Conservation (phyloP, 2,888 invertebrate genomes). For the Pedicia rivosa region DNA sequence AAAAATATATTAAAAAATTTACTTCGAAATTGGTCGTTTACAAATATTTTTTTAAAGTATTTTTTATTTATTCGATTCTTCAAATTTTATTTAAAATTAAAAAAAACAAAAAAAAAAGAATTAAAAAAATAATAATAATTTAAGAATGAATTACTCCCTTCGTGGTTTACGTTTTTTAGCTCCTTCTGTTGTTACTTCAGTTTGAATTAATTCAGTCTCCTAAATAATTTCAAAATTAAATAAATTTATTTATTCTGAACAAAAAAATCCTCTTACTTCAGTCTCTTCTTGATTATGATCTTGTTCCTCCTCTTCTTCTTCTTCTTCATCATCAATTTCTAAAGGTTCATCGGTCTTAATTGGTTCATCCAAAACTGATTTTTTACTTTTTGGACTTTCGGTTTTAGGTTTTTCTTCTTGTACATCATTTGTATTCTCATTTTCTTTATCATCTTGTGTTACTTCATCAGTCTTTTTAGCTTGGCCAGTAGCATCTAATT, state of each 20-base stretch:
- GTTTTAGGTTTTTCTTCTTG: conserved; percentile 11
- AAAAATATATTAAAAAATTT: too few species aligned
- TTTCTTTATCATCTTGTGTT: conserved; percentile 36
- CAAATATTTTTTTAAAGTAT: too few species aligned
- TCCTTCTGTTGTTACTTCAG: conserved; percentile 7
- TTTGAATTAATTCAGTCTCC: conserved; percentile 1
- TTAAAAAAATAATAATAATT: too few species aligned
- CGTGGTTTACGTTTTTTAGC: conserved; percentile 13
- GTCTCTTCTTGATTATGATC: conserved; percentile 1
- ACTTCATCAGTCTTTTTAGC: conserved; percentile 58
- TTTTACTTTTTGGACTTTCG: conserved; percentile 25
- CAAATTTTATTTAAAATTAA: too few species aligned
- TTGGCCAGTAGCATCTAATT: conserved; percentile 31
- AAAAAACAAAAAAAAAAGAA: too few species aligned
- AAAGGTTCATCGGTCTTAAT: background rate
- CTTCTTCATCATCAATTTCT: conserved; percentile 11
- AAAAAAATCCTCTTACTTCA: background rate
- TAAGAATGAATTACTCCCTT: conserved; percentile 9
- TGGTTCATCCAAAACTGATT: conserved; percentile 29
- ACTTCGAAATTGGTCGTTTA: too few species aligned
- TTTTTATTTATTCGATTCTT: too few species aligned
- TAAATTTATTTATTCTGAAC: background rate
- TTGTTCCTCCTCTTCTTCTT: conserved; percentile 12
- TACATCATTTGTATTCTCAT: conserved; percentile 8
- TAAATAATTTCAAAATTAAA: too few species aligned